Conservation (phyloP, 1,140 invertebrate species). For the Euglossa dilemma region DNA sequence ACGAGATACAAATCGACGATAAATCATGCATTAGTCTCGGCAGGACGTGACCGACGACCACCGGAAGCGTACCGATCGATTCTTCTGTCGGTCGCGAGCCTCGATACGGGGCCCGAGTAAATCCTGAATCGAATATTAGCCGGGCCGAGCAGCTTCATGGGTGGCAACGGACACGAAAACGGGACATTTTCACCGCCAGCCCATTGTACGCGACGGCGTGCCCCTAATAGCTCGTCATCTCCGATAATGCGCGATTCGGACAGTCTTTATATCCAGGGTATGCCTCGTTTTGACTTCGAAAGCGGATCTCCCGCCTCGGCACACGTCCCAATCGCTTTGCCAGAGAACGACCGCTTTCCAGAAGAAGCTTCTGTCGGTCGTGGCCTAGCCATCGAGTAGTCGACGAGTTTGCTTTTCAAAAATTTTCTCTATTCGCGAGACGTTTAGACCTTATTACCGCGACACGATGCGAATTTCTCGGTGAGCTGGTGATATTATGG, state of each 20-base stretch:
- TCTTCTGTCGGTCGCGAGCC: constrained; percentile 12
- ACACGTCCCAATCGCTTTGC: too few species aligned
- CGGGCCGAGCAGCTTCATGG: background rate
- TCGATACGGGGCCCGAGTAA: background rate
- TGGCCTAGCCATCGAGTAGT: too few species aligned
- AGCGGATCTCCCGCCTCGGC: too few species aligned
- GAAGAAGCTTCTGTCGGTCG: too few species aligned
- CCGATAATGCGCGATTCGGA: background rate
- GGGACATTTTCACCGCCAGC: constrained; percentile 26
- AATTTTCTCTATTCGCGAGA: too few species aligned
- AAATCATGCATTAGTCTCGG: constrained; percentile 31
- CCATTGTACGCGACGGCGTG: background rate
- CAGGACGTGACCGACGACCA: background rate
- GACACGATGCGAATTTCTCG: too few species aligned
- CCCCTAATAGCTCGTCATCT: constrained; percentile 9
- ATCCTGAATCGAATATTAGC: constrained; percentile 5
- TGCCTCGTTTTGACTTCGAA: too few species aligned
- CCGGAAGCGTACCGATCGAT: constrained; percentile 13
- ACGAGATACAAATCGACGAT: constrained; percentile 35
- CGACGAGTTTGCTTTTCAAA: too few species aligned
- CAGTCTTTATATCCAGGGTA: too few species aligned
- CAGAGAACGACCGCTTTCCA: too few species aligned
- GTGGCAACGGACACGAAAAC: constrained; percentile 22
- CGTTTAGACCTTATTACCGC: too few species aligned
- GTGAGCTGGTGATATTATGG: too few species aligned